Base-by-base conservation (phyloP, 2,888 invertebrate species). In the Lymantria dispar region DNA sequence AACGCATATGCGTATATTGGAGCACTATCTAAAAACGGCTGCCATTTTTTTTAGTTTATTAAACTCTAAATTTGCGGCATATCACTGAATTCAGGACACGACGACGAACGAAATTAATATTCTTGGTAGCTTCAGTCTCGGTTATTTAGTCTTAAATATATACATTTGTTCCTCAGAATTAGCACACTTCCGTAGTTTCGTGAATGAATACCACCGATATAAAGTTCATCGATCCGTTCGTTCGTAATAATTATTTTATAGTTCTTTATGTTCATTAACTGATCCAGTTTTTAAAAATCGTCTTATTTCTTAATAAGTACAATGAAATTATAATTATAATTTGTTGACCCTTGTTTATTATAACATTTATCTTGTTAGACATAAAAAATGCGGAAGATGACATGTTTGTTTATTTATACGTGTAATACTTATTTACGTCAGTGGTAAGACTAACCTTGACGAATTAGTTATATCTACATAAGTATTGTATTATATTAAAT, bases 181-280 rank as follows among this genome's bases (percentile, higher is more conserved):
- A 67, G 66, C 72, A 64, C 72, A 79, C 80, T 82, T 82, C 78
- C 78, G 80, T 61, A 52, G 56, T 52, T 60, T 68, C 59, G 64
- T 63, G 68, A 69, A 75, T 70, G 7, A 12, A 10, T 38, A n/a
- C 33, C 2, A 38, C 12, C 12, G 22, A 22, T 22, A 22, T 14
- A 14, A 22, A 40, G 40, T 40, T 38, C 40, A 8, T 40, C 12
- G 40, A 40, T 40, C 40, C 13, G 8, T 33, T 33, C 10, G n/a
- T 33, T 33, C 33, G 22, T 22, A 22, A 22, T 5, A 22, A 22
- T 22, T 22, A 22, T 22, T 22, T 22, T 22, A 22, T 2, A 33
- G 8, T 33, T 33, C 33, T 7, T 8, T 33, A 33, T 5, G 8
- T 33, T 10, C 33, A 10, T 33, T 33, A 33, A 33, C 9, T 33